A percentile compares a stretch with the other conserved stretches of the same genome.
phyloP scores from a whole-genome alignment of 2,113 vertebrate species.

The Poeciliopsis prolifica region DNA sequence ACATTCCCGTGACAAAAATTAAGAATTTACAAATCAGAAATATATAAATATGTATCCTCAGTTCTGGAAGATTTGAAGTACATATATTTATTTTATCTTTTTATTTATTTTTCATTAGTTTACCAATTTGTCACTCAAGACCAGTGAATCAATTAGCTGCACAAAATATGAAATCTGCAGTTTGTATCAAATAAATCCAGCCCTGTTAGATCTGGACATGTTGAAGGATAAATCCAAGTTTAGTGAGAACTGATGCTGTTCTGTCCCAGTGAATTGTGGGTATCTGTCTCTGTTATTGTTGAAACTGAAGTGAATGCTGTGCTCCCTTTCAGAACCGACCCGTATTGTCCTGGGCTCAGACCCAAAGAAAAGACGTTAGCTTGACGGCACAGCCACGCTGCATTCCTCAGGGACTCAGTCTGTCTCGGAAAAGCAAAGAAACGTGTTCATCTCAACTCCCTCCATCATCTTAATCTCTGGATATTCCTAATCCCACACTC shows the following conservation, averaged over 20 bases:
- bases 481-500: conserved; percentile 1
- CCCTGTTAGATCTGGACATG: no score
- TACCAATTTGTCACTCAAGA: background rate
- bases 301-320: background rate
- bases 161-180: no score
- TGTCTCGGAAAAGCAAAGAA: conserved; percentile 70
- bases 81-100: background rate
- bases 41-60: no score
- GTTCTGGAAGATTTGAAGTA: no score
- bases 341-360: conserved; percentile 24
- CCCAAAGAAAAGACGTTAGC: conserved; percentile 49
- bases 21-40: background rate
- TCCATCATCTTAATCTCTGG: conserved; percentile 48
- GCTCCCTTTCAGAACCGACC: conserved; percentile 1
- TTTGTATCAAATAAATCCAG: no score
- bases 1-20: background rate
- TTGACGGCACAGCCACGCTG: conserved; percentile 42
- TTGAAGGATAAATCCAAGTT: no score
- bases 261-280: no score
- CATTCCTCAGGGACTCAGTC: conserved; percentile 66
- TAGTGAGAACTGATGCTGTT: no score
- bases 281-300: background rate
- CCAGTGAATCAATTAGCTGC: no score
- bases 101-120: background rate
- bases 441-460: conserved; percentile 63